A percentile compares a stretch with the other conserved stretches of the same genome.
Conservation (phyloP, 2,888 invertebrate genomes). For the Antheraea assamensis region DNA sequence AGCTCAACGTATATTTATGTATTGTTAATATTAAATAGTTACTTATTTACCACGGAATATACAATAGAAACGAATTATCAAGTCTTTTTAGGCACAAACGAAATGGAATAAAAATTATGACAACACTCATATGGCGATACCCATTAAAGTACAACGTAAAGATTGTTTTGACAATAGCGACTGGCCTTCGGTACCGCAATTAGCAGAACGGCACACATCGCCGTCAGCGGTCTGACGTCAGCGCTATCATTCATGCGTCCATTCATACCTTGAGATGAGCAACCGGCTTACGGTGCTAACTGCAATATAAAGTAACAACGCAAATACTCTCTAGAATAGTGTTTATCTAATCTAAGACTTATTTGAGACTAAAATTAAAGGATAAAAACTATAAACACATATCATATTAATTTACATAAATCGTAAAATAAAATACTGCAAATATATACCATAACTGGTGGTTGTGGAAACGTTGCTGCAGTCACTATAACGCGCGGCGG, state of each 20-base stretch:
- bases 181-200: slow-evolving; percentile 6
- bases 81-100: background rate
- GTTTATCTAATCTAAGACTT: background rate
- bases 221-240: slow-evolving; percentile 5
- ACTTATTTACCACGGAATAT: background rate
- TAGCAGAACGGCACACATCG: slow-evolving; percentile 3
- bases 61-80: background rate
- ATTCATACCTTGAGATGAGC: slow-evolving; percentile 2
- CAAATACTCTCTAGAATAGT: background rate
- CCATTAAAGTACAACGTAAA: background rate
- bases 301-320: background rate
- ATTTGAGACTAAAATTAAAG: no score
- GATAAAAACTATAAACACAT: background rate
- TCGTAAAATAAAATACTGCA: background rate
- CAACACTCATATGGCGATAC: slow-evolving; percentile 3
- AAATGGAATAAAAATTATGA: background rate
- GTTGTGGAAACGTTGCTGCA: background rate
- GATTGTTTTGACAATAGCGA: slow-evolving; percentile 5
- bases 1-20: background rate
- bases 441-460: background rate
- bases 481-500: background rate
- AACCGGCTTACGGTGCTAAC: background rate
- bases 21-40: no score
- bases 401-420: background rate
- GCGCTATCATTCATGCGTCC: slow-evolving; percentile 3